Evolutionary conservation across 2,888 invertebrate genomes (phyloP).

Genomic region (Rhagium mordax): DNA sequence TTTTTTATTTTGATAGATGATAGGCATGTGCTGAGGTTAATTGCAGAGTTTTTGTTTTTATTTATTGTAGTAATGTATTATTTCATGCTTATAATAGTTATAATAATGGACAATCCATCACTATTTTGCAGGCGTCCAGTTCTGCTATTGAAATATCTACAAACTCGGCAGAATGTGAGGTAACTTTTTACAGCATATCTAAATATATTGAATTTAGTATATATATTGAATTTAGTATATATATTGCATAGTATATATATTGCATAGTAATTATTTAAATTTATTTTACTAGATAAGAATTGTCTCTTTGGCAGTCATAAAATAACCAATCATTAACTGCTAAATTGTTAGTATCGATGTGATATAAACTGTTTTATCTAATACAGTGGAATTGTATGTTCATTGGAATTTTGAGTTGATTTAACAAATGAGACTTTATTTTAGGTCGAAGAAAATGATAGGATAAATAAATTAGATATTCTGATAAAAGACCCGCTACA

Average conservation of each 20-base stretch:
- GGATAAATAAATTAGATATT: constrained; percentile 64
- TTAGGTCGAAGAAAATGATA: constrained; percentile 63
- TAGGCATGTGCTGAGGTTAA: too few species aligned
- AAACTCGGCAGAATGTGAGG: constrained; percentile 66
- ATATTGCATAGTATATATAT: background rate
- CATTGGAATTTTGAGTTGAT: constrained; percentile 42
- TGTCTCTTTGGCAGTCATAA: constrained; percentile 14
- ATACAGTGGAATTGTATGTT: constrained; percentile 36
- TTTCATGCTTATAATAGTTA: too few species aligned
- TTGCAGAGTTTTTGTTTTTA: too few species aligned
- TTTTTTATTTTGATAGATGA: too few species aligned
- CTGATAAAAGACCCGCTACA: constrained; percentile 91
- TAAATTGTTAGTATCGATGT: constrained; percentile 50
- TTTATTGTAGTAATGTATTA: too few species aligned
- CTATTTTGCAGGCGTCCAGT: constrained; percentile 59
- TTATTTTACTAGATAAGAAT: background rate
- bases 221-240: too few species aligned
- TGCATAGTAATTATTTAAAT: background rate
- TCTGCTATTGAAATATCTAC: constrained; percentile 64
- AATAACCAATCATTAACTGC: constrained; percentile 43
- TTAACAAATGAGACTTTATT: constrained; percentile 49
- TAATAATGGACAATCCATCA: too few species aligned
- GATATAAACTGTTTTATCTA: background rate
- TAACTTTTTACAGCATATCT: constrained; percentile 44
- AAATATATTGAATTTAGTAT: background rate